phyloP scores from a whole-genome alignment of 2,797 vertebrate species.

The Galagoides demidoff region DNA sequence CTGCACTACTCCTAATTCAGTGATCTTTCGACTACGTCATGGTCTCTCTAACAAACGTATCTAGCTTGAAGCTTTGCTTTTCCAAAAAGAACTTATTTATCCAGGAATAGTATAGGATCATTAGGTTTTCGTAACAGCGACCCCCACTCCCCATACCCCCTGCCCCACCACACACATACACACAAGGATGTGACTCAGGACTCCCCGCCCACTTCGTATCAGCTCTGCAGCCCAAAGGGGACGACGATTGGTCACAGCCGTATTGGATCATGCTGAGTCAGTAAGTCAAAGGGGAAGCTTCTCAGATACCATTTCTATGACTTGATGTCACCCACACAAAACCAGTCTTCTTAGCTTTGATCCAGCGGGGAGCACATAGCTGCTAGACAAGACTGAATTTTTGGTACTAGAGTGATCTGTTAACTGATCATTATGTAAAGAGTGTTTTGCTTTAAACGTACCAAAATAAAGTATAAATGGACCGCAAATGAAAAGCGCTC shows the following conservation, averaged over 20 bases:
- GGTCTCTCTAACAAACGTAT: neutral
- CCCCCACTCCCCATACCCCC: neutral
- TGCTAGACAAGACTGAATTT: neutral
- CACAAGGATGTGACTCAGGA: neutral
- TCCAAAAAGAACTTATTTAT: constrained; percentile 5
- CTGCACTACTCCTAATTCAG: neutral
- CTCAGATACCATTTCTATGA: neutral
- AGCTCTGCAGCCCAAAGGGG: neutral
- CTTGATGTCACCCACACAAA: neutral
- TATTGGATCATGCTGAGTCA: neutral
- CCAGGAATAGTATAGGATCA: neutral
- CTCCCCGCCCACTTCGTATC: neutral
- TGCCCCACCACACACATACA: neutral
- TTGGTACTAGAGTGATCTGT: neutral
- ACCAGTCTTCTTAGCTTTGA: neutral
- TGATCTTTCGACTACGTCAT: neutral
- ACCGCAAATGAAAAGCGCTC: neutral
- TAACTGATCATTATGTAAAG: neutral
- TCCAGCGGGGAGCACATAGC: neutral
- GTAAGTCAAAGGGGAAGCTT: neutral
- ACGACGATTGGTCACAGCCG: neutral
- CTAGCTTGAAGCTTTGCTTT: neutral
- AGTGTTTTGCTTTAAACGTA: neutral
- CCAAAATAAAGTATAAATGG: neutral
- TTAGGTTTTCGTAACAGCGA: neutral